These are phyloP conservation scores for Notodromas monacha DNA, from an alignment of 2,888 invertebrate species.

Conservation along the genomic window DNA sequence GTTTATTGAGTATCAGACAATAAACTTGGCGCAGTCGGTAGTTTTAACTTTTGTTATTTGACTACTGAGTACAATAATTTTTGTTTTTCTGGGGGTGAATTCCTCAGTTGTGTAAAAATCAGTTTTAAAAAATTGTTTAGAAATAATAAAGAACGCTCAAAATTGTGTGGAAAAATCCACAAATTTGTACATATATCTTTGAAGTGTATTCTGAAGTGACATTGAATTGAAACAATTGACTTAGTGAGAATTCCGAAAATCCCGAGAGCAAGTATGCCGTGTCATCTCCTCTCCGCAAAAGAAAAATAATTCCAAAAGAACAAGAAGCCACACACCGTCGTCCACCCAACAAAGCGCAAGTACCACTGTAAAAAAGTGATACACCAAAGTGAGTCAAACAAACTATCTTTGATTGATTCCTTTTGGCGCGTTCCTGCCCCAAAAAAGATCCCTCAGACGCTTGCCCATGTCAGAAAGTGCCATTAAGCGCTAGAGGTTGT, in stretches of 20 bases:
- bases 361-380: constrained; percentile 4
- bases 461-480: constrained; percentile 4
- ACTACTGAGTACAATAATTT: constrained; percentile 1
- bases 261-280: constrained; percentile 4
- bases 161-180: constrained; percentile 1
- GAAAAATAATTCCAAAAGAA: constrained; percentile 1
- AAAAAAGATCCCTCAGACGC: constrained; percentile 4
- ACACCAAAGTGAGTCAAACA: constrained; percentile 4
- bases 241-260: constrained; percentile 4
- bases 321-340: constrained; percentile 4
- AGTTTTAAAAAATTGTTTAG: constrained; percentile 2
- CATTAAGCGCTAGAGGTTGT: too few species aligned
- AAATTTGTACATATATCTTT: constrained; percentile 1
- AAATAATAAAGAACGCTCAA: constrained; percentile 1
- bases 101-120: constrained; percentile 4
- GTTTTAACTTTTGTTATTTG: constrained; percentile 4
- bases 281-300: constrained; percentile 4
- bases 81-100: constrained; percentile 2
- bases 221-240: constrained; percentile 4
- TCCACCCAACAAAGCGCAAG: constrained; percentile 4
- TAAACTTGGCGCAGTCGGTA: constrained; percentile 4
- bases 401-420: constrained; percentile 4
- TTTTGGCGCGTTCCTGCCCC: constrained; percentile 4
- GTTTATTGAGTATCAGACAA: constrained; percentile 1
- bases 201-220: constrained; percentile 2